Evolutionary conservation across 2,113 vertebrate species (phyloP).

Genomic region (Lamprologus callipterus): DNA sequence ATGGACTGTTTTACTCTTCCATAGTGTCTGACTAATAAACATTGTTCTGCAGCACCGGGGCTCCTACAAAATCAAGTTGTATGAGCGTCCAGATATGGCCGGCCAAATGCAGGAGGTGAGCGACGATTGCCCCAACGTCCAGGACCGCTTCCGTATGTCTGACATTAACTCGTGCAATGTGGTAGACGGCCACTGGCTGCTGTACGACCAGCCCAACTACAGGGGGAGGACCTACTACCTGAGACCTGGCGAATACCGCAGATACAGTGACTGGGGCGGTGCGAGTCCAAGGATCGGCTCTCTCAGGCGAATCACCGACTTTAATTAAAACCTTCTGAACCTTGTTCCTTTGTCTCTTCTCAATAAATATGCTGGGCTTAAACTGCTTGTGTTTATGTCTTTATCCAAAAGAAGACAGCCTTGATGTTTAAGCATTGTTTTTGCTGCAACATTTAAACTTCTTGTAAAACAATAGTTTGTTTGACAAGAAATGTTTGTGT

Average conservation of each 20-base stretch:
- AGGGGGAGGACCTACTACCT: conserved; percentile 53
- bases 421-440: neutral
- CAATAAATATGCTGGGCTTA: conserved; percentile 42
- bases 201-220: conserved; percentile 66
- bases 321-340: conserved; percentile 18
- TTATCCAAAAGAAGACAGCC: neutral
- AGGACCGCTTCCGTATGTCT: conserved; percentile 52
- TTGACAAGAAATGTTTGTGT: neutral
- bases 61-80: conserved; percentile 58
- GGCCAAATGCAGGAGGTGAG: conserved; percentile 65
- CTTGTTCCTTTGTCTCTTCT: conserved; percentile 1
- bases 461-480: neutral
- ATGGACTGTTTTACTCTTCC: neutral
- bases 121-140: conserved; percentile 61
- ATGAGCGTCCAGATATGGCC: conserved; percentile 59
- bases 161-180: conserved; percentile 68
- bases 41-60: conserved; percentile 45
- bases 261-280: conserved; percentile 49
- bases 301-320: conserved; percentile 51
- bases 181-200: conserved; percentile 64
- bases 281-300: conserved; percentile 46
- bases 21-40: neutral
- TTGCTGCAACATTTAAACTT: neutral
- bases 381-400: neutral
- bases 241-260: conserved; percentile 52